phyloP scores from a whole-genome alignment of 2,113 vertebrate species.

The Salvator merianae region DNA sequence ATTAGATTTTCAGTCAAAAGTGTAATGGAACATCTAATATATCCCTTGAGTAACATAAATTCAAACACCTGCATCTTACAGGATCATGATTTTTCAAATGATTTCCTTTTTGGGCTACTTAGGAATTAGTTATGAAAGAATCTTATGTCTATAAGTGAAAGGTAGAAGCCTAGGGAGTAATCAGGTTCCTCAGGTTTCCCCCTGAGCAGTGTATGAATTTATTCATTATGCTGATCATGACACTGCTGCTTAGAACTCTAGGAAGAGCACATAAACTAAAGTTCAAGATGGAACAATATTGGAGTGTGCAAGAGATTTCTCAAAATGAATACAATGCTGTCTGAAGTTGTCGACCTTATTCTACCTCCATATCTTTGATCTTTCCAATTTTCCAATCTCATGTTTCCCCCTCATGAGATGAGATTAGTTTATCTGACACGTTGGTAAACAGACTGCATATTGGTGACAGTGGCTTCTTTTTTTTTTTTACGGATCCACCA shows the following conservation, averaged over 20 bases:
- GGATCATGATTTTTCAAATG: not conserved
- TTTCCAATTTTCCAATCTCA: not conserved
- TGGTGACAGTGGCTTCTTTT: conserved; percentile 9
- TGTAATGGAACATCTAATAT: too few species aligned
- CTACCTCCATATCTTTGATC: not conserved
- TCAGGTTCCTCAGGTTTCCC: not conserved
- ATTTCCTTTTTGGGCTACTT: not conserved
- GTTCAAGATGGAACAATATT: not conserved
- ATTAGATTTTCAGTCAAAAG: too few species aligned
- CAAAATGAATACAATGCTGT: not conserved
- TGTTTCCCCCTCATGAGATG: not conserved
- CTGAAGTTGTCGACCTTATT: not conserved
- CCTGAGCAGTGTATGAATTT: not conserved
- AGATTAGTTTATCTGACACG: not conserved
- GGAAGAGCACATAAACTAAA: not conserved
- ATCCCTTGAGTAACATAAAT: not conserved
- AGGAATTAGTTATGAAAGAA: not conserved
- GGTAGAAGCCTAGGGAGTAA: too few species aligned
- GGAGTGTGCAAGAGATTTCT: not conserved
- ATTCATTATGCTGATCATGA: not conserved
- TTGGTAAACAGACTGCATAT: not conserved
- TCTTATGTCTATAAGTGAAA: not conserved
- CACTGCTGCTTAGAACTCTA: not conserved
- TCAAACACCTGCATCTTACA: not conserved
- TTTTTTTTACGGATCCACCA: not conserved